Evolutionary conservation across 2,113 vertebrate species (phyloP), one percentile per base, ranked within the genome.

Genomic region (Aphyosemion australe): DNA sequence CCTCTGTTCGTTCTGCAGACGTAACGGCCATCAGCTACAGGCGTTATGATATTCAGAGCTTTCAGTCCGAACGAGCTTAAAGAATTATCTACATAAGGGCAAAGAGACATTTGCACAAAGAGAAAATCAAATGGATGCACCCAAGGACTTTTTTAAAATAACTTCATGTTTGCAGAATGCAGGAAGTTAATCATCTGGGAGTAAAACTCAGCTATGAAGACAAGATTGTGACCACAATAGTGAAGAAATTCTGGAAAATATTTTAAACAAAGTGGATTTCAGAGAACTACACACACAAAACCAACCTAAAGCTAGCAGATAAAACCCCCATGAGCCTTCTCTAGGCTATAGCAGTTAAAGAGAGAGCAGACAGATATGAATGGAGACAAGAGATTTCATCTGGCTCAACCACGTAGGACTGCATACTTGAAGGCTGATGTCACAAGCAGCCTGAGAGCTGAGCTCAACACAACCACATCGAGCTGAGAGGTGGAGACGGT

Each of bases 371-470:
- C 70, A 62, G 78, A 82, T 73, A 83, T 84, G 74, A 86, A 86
- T 68, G 74, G 41, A 69, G 63, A 69, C 75, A 81, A 68, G 51
- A 45, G 46, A 68, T 83, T 55, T 73, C 39, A 45, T 75, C 79
- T 86, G 83, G 78, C 78, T 71, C 12, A 56, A 71, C 67, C 77
- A 77, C 34, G 62, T 79, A 54, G 62, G 79, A 50, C 76, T 57
- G 75, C 89, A 92, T 92, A 87, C 56, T 86, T 90, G 42, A 65
- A 69, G 69, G 85, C 56, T 92, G 91, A 92, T 85, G 89, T 93
- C 89, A 93, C 2, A 62, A 61, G 71, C 74, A 70, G 65, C 42
- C 80, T 48, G 68, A 78, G 76, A 78, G 65, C 69, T 61, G 26
- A 55, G 55, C 76, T 34, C 57, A 54, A 52, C 55, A 16, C 16